Conservation (phyloP, 2,888 invertebrate species). For the Fabriciana adippe region DNA sequence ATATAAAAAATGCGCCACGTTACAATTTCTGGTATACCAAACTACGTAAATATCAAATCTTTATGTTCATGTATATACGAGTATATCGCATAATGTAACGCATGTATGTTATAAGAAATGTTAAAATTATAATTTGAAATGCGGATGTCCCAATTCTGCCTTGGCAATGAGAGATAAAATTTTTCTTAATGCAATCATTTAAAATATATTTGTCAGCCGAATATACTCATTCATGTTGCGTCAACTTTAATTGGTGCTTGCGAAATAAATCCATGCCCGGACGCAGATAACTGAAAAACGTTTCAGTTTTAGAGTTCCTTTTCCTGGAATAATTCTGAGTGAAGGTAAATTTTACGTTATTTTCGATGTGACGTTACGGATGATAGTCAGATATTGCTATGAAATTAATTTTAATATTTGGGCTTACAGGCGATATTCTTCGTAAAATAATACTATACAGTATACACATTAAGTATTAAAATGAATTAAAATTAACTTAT, state of each 20-base stretch:
- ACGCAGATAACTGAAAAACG: conserved; percentile 42
- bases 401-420: too few relatives aligned
- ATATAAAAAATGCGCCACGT: too few relatives aligned
- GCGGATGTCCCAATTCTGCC: conserved; percentile 40
- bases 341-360: background rate
- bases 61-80: too few relatives aligned
- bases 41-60: too few relatives aligned
- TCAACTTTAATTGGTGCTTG: conserved; percentile 58
- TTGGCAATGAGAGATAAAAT: conserved; percentile 47
- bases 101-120: background rate
- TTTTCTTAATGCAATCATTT: conserved; percentile 46
- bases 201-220: conserved; percentile 56
- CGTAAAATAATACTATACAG: too few relatives aligned
- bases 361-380: conserved; percentile 2
- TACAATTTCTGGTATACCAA: too few relatives aligned
- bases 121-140: conserved; percentile 11
- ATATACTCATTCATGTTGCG: conserved; percentile 47
- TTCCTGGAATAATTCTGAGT: conserved; percentile 21
- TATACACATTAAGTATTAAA: too few relatives aligned
- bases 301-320: conserved; percentile 31
- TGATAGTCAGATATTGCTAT: too few relatives aligned
- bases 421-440: too few relatives aligned
- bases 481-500: too few relatives aligned
- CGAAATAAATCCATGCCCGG: conserved; percentile 52
- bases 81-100: too few relatives aligned